Percentiles rank a stretch among this genome's conserved stretches.
phyloP scores from a whole-genome alignment of 2,113 vertebrate genomes.

The Geococcyx californianus region DNA sequence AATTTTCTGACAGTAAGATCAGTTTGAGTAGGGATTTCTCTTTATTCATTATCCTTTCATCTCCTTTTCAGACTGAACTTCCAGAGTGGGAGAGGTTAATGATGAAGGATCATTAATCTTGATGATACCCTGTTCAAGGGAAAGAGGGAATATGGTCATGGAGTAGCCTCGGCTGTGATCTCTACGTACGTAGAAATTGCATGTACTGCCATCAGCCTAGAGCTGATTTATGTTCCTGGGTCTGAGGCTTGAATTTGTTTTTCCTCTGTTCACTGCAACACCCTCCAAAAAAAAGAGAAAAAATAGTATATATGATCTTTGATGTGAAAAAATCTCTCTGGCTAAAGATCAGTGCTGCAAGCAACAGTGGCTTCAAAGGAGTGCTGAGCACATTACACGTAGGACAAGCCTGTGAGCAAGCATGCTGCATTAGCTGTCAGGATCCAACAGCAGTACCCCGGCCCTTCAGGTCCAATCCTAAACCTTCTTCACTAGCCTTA shows the following conservation, averaged over 20 bases:
- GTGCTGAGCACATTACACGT: accelerated
- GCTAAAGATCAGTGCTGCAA: neutral
- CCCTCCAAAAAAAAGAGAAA: neutral
- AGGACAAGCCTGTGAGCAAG: neutral
- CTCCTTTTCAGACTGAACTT: neutral
- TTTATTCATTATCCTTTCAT: neutral
- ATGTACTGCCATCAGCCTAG: accelerated
- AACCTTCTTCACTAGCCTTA: neutral
- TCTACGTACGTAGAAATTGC: neutral
- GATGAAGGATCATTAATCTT: neutral
- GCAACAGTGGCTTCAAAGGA: neutral
- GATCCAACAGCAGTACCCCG: neutral
- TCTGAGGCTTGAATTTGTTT: neutral
- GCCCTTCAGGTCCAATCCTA: neutral
- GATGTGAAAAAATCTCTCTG: neutral
- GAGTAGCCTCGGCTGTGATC: too few relatives aligned
- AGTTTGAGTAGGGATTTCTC: neutral
- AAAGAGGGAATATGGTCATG: neutral
- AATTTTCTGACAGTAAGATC: neutral
- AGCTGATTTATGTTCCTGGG: neutral
- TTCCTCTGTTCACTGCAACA: neutral
- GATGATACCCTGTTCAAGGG: neutral
- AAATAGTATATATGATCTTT: neutral
- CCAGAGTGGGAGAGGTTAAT: neutral
- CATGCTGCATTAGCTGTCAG: neutral